Evolutionary conservation across 1,140 invertebrate species (phyloP).

Genomic region (Chironomus tepperi): DNA sequence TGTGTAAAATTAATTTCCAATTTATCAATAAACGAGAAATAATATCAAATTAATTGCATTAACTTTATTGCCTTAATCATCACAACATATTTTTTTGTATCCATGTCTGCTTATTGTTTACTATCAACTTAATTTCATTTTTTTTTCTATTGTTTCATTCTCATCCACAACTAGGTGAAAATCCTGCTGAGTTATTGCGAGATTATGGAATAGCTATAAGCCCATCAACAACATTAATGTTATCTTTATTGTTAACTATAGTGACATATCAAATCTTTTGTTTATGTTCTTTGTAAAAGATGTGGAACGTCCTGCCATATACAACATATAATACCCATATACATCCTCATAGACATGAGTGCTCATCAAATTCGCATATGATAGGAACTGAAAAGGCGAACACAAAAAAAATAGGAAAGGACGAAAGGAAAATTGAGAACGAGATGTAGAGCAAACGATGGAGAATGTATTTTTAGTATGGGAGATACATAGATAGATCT

Average conservation of each 20-base stretch:
- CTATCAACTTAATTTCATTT: neutral
- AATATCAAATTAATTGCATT: neutral
- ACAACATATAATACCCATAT: neutral
- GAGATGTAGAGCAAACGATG: too few relatives aligned
- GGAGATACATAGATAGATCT: neutral
- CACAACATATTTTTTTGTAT: too few relatives aligned
- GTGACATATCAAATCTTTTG: constrained; percentile 24
- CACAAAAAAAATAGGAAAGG: too few relatives aligned
- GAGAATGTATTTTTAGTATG: neutral
- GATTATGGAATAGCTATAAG: constrained; percentile 11
- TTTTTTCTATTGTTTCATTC: neutral
- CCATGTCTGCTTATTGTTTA: too few relatives aligned
- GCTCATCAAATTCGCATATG: too few relatives aligned
- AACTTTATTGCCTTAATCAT: neutral
- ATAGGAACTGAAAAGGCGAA: too few relatives aligned
- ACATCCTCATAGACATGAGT: neutral
- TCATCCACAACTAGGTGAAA: neutral
- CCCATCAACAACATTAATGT: neutral
- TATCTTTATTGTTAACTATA: constrained; percentile 23
- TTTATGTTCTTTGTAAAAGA: constrained; percentile 18
- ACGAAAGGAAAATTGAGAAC: too few relatives aligned
- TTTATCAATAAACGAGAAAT: neutral
- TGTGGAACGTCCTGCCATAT: neutral
- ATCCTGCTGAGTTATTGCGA: constrained; percentile 20
- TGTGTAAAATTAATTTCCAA: neutral